A percentile compares a stretch with the other conserved stretches of the same genome.
Evolutionary conservation across 1,140 invertebrate genomes (phyloP).

Genomic region (Chymomyza costata): DNA sequence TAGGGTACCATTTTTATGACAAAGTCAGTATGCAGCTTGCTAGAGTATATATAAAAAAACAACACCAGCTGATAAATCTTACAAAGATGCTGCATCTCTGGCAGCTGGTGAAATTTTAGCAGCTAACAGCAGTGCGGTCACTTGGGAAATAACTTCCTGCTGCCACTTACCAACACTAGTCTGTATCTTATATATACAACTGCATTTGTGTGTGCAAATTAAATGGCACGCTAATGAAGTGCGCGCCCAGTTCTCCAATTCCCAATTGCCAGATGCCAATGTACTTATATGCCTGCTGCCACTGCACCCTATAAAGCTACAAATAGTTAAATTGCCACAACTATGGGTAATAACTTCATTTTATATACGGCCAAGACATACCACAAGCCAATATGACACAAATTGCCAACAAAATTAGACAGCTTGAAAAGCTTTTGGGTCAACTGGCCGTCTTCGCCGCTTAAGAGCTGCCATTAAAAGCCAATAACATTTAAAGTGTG

Average conservation of each 20-base stretch:
- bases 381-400: conserved; percentile 54
- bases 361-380: no score
- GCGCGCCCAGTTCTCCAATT: conserved; percentile 6
- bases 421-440: conserved; percentile 33
- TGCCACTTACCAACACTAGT: no score
- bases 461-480: conserved; percentile 33
- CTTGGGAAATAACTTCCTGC: conserved; percentile 37
- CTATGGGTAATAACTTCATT: conserved; percentile 52
- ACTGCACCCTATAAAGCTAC: conserved; percentile 4
- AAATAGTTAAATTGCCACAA: conserved; percentile 12
- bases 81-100: conserved; percentile 21
- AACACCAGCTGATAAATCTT: conserved; percentile 45
- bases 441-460: conserved; percentile 6
- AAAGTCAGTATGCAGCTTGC: no score
- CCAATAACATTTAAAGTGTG: conserved; percentile 50
- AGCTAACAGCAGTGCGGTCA: conserved; percentile 12
- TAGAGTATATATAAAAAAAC: no score
- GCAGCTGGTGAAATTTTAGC: conserved; percentile 14
- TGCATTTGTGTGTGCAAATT: conserved; percentile 70
- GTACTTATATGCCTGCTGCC: conserved; percentile 1
- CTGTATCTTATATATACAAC: no score
- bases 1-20: no score
- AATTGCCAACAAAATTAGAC: conserved; percentile 50
- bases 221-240: conserved; percentile 72
- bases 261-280: not conserved